Evolutionary conservation across 1,140 invertebrate genomes (phyloP).

Genomic region (Danaus plexippus): DNA sequence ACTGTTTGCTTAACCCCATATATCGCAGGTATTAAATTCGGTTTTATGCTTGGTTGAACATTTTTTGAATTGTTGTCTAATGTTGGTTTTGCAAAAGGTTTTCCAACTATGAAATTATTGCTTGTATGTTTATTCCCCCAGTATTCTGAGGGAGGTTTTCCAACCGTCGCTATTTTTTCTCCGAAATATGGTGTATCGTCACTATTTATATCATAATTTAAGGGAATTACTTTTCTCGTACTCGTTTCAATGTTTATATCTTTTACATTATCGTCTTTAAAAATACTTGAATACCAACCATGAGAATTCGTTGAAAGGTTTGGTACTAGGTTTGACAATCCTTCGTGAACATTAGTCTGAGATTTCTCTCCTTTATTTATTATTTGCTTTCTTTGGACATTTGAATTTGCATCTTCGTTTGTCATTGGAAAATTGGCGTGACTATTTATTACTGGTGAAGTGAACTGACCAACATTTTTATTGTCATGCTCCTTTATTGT

Average conservation of each 20-base stretch:
- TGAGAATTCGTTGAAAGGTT: constrained; percentile 59
- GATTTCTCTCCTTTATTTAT: constrained; percentile 28
- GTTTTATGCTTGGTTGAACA: constrained; percentile 33
- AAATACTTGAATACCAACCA: constrained; percentile 62
- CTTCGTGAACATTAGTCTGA: constrained; percentile 30
- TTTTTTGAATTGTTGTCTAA: constrained; percentile 27
- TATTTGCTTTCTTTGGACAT: constrained; percentile 4
- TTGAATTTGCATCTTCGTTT: constrained; percentile 34
- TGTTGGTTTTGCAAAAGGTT: constrained; percentile 51
- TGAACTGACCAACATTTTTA: constrained; percentile 23
- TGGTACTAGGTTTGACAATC: constrained; percentile 42
- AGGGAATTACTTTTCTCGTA: constrained; percentile 61
- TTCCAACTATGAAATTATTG: constrained; percentile 43
- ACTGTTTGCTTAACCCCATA: constrained; percentile 49
- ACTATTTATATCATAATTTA: constrained; percentile 50
- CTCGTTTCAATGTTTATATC: constrained; percentile 55
- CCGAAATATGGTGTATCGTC: constrained; percentile 48
- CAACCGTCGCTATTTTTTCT: constrained; percentile 55
- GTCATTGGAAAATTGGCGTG: constrained; percentile 68
- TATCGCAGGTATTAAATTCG: constrained; percentile 55
- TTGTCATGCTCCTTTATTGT: constrained; percentile 18
- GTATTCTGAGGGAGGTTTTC: constrained; percentile 42
- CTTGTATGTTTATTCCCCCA: constrained; percentile 30
- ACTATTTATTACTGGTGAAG: constrained; percentile 47
- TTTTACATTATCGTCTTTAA: constrained; percentile 52